Base-by-base conservation (phyloP, 2,113 vertebrate genomes). In the Theropithecus gelada region DNA sequence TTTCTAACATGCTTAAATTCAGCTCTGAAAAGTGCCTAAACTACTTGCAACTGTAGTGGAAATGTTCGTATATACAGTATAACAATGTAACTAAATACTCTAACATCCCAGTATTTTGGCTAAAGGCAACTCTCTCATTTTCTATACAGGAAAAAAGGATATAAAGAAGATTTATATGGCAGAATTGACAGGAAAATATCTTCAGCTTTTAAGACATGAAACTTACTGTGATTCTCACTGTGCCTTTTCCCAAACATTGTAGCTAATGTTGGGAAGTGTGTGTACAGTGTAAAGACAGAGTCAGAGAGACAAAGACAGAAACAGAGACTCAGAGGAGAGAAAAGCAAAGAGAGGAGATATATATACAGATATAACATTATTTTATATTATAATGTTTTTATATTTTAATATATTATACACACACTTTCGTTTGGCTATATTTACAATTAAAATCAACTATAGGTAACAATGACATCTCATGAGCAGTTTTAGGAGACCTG, bases 161-260 rank as follows among this genome's bases (percentile, higher is more conserved):
- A 35, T 13, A n/a, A 90, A 94, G 70, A 38, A 73, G 3, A 87
- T 79, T 14, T 73, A 52, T 22, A 38, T 40, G 88, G 38, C 25
- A 80, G 20, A 88, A 12, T 90, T 70, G 32, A 43, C 40, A 91
- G 70, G 10, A 90, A 94, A 95, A 88, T 83, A 90, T n/a, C 43
- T 93, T 93, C 13, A 50, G 20, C 45, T 93, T 75, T 84, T n/a
- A 93, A 86, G 38, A 76, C 35, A 80, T 16, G 27, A 8, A 92
- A 32, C 25, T 55, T 84, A 80, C 8, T 87, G 18, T 23, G 32
- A 83, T 88, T 95, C 40, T 93, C 43, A 86, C 7, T 66, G 23
- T 61, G 20, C 1, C 18, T 90, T 66, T 92, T 68, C 27, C n/a
- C 64, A 89, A 75, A 32, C 11, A 81, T 72, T 88, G 40, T 9